A percentile compares a stretch with the other conserved stretches of the same genome.
These are phyloP conservation scores for Mola mola DNA, from an alignment of 2,113 vertebrate genomes.

Conservation along the genomic window DNA sequence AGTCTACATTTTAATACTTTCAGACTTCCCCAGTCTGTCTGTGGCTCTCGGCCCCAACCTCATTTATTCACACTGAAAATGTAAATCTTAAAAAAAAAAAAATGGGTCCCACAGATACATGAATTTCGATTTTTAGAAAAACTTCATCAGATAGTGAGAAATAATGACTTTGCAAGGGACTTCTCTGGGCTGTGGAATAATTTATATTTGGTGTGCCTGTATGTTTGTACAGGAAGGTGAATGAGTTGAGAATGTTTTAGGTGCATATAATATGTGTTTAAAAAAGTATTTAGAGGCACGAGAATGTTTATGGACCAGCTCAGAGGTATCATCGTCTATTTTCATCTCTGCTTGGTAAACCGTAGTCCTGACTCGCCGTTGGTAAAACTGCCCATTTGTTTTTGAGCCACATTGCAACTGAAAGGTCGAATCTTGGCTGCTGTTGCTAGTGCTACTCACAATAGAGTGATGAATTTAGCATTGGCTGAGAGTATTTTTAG, in stretches of 20 bases:
- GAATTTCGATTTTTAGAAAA: too few relatives aligned
- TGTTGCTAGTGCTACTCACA: constrained; percentile 16
- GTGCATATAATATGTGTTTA: constrained; percentile 22
- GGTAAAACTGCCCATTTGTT: constrained; percentile 61
- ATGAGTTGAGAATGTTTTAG: constrained; percentile 4
- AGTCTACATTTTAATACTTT: too few relatives aligned
- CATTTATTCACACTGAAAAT: too few relatives aligned
- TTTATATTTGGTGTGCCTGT: too few relatives aligned
- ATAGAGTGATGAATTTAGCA: constrained; percentile 19
- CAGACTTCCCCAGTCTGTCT: too few relatives aligned
- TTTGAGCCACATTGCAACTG: constrained; percentile 58
- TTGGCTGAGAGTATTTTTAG: constrained; percentile 20
- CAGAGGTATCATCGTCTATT: constrained; percentile 34
- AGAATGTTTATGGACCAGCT: constrained; percentile 17
- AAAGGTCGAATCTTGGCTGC: constrained; percentile 61
- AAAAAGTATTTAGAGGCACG: constrained; percentile 6
- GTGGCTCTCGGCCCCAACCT: too few relatives aligned
- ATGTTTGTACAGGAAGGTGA: too few relatives aligned
- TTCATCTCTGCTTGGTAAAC: constrained; percentile 36
- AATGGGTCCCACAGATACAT: too few relatives aligned
- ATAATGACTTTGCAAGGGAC: too few relatives aligned
- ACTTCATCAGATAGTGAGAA: too few relatives aligned
- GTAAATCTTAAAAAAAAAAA: too few relatives aligned
- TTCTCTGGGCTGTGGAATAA: too few relatives aligned
- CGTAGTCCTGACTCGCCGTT: constrained; percentile 35